These are phyloP conservation scores for Schizaphis graminum DNA, from an alignment of 2,888 invertebrate genomes.

Conservation along the genomic window DNA sequence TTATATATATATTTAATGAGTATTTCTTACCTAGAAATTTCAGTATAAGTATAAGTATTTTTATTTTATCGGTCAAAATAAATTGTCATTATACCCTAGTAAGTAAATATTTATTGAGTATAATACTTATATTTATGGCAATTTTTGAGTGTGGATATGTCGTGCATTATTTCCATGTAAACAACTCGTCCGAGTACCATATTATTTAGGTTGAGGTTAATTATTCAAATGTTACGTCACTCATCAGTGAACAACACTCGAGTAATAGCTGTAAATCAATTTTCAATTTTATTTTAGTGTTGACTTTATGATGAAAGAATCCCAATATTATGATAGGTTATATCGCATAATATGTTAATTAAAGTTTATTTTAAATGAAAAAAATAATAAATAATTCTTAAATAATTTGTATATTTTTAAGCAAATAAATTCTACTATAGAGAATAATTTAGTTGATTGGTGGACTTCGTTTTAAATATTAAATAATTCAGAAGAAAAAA, in stretches of 20 bases:
- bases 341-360: background rate
- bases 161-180: background rate
- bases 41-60: background rate
- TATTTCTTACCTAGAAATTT: background rate
- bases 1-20: background rate
- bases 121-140: background rate
- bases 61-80: background rate
- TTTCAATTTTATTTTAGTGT: background rate
- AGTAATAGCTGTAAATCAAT: background rate
- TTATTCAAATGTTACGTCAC: background rate
- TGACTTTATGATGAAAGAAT: background rate
- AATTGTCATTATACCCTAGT: background rate
- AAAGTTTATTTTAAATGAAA: background rate
- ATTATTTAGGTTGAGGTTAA: background rate
- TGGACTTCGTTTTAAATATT: background rate
- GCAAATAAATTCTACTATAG: background rate
- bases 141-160: background rate
- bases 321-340: background rate
- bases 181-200: background rate
- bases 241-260: background rate
- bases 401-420: background rate
- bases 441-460: background rate
- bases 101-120: background rate
- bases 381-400: background rate
- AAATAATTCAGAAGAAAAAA: background rate